These are phyloP conservation scores for Phortica okadai DNA, from an alignment of 2,888 invertebrate species.

Conservation along the genomic window DNA sequence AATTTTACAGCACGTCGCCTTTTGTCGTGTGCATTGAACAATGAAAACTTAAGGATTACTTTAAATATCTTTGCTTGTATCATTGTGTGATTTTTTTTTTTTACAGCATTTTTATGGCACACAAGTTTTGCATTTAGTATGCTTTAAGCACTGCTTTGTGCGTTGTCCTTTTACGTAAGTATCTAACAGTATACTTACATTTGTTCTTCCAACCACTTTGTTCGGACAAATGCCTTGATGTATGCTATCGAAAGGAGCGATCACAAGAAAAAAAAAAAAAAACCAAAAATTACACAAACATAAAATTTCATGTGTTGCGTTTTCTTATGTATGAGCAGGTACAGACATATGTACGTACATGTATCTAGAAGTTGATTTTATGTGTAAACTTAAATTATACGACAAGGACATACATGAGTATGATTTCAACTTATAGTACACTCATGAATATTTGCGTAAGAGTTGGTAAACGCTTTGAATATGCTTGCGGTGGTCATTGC, in stretches of 20 bases:
- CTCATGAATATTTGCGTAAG: conserved; percentile 49
- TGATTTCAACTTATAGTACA: conserved; percentile 32
- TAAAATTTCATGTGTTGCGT: conserved; percentile 11
- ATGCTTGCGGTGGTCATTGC: conserved; percentile 63
- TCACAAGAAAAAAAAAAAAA: not conserved
- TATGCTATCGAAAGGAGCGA: not conserved
- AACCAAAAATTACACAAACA: not conserved
- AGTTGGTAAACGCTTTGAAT: conserved; percentile 71
- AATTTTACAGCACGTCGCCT: conserved; percentile 21
- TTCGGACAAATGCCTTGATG: conserved; percentile 18
- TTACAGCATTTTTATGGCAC: conserved; percentile 65
- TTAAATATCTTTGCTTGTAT: not conserved
- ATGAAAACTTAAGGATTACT: conserved; percentile 27
- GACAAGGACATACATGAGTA: conserved; percentile 59
- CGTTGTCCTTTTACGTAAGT: conserved; percentile 12
- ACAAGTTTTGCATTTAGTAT: conserved; percentile 55
- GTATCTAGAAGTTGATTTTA: conserved; percentile 59
- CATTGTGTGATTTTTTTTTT: conserved; percentile 38
- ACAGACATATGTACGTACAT: not conserved
- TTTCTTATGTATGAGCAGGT: not conserved
- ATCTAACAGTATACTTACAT: conserved; percentile 25
- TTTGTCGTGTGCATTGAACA: conserved; percentile 21
- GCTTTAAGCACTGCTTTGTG: conserved; percentile 31
- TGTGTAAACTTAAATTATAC: conserved; percentile 71
- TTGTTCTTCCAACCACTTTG: conserved; percentile 1